Conservation (phyloP, 2,888 invertebrate species). For the Callyntrura sp. region DNA sequence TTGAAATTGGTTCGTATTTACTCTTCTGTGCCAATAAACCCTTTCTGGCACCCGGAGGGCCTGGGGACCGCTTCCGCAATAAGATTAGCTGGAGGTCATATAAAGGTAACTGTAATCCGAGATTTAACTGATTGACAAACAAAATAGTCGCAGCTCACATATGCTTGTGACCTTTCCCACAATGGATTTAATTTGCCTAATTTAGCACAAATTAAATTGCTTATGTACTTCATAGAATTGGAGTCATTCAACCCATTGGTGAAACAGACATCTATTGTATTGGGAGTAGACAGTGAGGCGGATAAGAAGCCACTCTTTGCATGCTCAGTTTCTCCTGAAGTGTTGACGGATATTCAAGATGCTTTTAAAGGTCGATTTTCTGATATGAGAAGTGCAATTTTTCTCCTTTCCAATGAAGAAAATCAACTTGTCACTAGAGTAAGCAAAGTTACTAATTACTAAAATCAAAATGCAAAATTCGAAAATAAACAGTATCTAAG, state of each 20-base stretch:
- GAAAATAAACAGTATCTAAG: too few species aligned
- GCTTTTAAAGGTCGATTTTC: conserved; percentile 80
- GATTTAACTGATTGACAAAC: too few species aligned
- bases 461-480: too few species aligned
- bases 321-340: conserved; percentile 78
- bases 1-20: conserved; percentile 78
- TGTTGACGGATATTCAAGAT: conserved; percentile 59
- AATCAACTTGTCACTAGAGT: conserved; percentile 82
- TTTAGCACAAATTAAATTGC: too few species aligned
- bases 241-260: conserved; percentile 77
- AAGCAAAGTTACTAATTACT: conserved; percentile 56
- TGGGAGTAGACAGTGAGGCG: conserved; percentile 79
- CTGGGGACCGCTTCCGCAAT: conserved; percentile 44
- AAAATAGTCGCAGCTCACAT: too few species aligned
- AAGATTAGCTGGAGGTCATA: conserved; percentile 79
- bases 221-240: conserved; percentile 77
- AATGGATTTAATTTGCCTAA: too few species aligned
- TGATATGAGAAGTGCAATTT: conserved; percentile 84
- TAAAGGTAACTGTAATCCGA: too few species aligned
- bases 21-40: conserved; percentile 80
- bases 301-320: conserved; percentile 82
- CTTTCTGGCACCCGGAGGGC: conserved; percentile 58
- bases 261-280: conserved; percentile 79
- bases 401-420: conserved; percentile 82
- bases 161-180: too few species aligned